Evolutionary conservation across 1,140 invertebrate genomes (phyloP), one percentile per base, ranked within the genome.

Genomic region (Lutraria rhynchaena): DNA sequence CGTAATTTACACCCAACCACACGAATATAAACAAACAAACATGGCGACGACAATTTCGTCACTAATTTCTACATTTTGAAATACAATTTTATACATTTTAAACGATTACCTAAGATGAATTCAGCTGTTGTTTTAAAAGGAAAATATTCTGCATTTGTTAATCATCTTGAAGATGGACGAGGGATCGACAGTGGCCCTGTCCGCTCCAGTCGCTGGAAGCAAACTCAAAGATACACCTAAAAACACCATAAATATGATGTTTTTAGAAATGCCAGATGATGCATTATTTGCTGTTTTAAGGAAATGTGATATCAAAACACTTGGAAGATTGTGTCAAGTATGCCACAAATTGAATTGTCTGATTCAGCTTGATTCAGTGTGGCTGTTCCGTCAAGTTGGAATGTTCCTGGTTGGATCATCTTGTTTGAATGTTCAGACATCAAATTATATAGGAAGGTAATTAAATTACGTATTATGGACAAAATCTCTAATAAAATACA

Each of bases 181-280:
- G 63, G 41, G n/a, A 5, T 11, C n/a, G n/a, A 7, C 13, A 44
- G 17, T 22, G 22, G 4, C 44, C 4, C 41, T 24, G 63, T 37
- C 17, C 17, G 11, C 53, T 24, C n/a, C 3, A 7, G 11, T 41
- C 31, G 33, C 7, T 17, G 41, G n/a, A 24, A 24, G 24, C 55
- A 31, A 58, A 11, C 29, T 19, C 7, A 44, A 17, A 22, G 13
- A 41, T 24, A 55, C 24, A 33, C 44, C 19, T 53, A 22, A 46
- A 58, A 44, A 44, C 11, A 22, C 19, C 24, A 55, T 33, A 53
- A 44, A 35, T 33, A 46, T 58, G 37, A 29, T 19, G 1, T 46
- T 67, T 29, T 15, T 67, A 15, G 53, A 81, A 46, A 58, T 89
- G 31, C 88, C 88, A 60, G 88, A 87, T 78, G 89, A 89, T 76